Base-by-base conservation (phyloP, 2,888 invertebrate species). In the Gastracanthus pulcherrimus region DNA sequence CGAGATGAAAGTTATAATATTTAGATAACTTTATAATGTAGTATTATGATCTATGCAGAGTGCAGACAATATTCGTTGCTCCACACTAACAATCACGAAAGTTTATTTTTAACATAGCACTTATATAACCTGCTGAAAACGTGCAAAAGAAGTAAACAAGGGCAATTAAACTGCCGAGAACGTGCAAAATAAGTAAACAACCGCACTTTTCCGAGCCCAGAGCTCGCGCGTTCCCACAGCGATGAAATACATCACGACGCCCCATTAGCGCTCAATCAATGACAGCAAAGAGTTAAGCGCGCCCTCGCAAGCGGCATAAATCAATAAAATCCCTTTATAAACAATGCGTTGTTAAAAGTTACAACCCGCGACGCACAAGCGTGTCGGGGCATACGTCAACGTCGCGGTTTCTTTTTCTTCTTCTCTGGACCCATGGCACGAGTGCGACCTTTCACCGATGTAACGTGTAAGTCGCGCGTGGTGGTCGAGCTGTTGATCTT, bases 381-480 rank as follows among this genome's bases (percentile, higher is more conserved):
- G 48, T 64, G 72, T 80, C 60, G 55, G n/a, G n/a, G 64, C 82
- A 82, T 84, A 79, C 75, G 74, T 84, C 84, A 84, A 84, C 72
- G 66, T 72, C 72, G 38, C 41, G 29, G 7, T n/a, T 34, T 41
- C 45, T 71, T 41, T 66, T 71, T 58, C 36, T 72, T 72, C 64
- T 55, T 29, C 34, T n/a, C n/a, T n/a, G n/a, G n/a, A n/a, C n/a
- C 36, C 29, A 41, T n/a, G n/a, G 11, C 16, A 2, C 13, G 67
- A 3, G 6, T 41, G 38, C 41, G 41, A 38, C 9, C 67, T 16
- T 41, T 9, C n/a, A n/a, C n/a, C n/a, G n/a, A n/a, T n/a, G n/a
- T n/a, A n/a, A n/a, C n/a, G n/a, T n/a, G n/a, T n/a, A n/a, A n/a
- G n/a, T n/a, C 7, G 26, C 7, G 26, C 6, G 29, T 70, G 9